Base-by-base conservation (phyloP, 1,140 invertebrate genomes). In the Eulimnadia texana region DNA sequence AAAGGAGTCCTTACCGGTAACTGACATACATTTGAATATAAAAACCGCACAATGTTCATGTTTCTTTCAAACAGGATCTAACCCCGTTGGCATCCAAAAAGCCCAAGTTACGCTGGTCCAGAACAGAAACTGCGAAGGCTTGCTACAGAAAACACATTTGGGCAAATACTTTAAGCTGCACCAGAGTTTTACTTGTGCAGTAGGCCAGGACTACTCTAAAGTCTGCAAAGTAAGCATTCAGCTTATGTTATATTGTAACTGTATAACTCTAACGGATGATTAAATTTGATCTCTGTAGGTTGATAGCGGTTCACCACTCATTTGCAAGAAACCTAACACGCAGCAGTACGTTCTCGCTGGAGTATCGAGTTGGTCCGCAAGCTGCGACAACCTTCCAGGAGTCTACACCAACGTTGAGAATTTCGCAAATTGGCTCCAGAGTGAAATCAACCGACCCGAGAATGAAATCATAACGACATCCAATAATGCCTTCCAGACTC, bases 1-100 rank as follows among this genome's bases (percentile, higher is more conserved):
- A 88, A 89, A 70, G 76, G 80, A 63, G 80, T 86, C 23, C 70
- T 90, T 19, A 80, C 84, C 79, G 79, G 87, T 87, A n/a, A n/a
- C n/a, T n/a, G n/a, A n/a, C n/a, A 77, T 78, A 78, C 72, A 13
- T 9, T 3, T 61, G 19, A 16, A 61, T 23, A 13, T 23, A 10
- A 23, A 49, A 51, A 27, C 56, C 53, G 47, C 22, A 56, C 57
- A 24, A 58, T 55, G 58, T 10, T 23, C 25, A 22, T 55, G n/a
- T 23, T 25, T 23, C 25, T 27, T 56, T 23, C 6, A 56, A 56
- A 56, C 19, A 28, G 20, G 0, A 25, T 56, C 19, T 19, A 25
- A 10, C 9, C n/a, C 25, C 20, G 55, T 33, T n/a, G 22, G 11
- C 55, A 57, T 89, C 82, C 83, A 88, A 70, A 79, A 80, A 62